These are phyloP conservation scores for Anguilla pacifica DNA, from an alignment of 2,797 vertebrate genomes.

Conservation along the genomic window DNA sequence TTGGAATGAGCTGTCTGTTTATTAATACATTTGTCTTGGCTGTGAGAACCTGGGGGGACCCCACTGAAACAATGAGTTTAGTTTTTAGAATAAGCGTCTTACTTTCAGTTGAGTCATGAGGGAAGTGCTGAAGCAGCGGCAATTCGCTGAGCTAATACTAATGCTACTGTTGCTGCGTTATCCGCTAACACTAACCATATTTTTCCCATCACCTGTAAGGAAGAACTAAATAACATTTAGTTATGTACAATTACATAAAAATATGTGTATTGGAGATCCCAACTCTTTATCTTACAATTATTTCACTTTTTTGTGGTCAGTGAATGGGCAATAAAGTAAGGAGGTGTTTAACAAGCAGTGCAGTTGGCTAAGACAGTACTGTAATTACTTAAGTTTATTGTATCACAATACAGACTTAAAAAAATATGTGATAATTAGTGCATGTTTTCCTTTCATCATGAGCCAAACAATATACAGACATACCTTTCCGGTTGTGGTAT, in stretches of 20 bases:
- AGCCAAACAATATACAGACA: background rate
- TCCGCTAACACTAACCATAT: background rate
- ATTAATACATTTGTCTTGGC: background rate
- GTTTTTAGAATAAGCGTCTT: constrained; percentile 9
- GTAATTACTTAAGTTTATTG: background rate
- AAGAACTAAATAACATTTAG: background rate
- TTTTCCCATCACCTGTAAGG: background rate
- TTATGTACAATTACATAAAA: background rate
- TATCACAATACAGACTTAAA: background rate
- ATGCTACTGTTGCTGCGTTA: background rate
- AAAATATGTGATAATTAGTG: background rate
- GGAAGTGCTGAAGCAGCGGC: background rate
- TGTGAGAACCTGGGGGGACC: background rate
- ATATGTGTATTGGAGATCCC: background rate
- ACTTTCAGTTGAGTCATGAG: background rate
- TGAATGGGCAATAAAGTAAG: background rate
- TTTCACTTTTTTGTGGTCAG: too few relatives aligned
- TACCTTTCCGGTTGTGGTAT: background rate
- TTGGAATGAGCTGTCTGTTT: constrained; percentile 25
- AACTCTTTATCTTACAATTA: too few relatives aligned
- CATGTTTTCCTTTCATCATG: background rate
- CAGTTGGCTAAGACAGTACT: background rate
- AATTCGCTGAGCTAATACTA: background rate
- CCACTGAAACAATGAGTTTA: constrained; percentile 24
- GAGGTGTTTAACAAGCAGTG: background rate